These are phyloP conservation scores for Odontamblyopus lacepedii DNA, from an alignment of 2,797 vertebrate species.

Conservation along the genomic window DNA sequence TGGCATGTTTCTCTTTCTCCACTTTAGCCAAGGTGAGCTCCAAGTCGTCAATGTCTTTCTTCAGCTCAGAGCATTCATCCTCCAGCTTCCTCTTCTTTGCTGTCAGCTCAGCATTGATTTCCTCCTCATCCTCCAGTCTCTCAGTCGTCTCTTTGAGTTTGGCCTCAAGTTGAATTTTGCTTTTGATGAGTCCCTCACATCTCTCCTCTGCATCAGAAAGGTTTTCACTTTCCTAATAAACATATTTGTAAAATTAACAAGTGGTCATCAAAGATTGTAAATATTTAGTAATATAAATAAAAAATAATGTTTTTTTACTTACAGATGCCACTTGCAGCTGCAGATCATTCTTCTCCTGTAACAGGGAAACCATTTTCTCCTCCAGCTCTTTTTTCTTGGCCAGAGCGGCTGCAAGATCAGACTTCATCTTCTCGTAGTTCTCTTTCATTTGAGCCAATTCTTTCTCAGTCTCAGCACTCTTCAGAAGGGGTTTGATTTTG, in stretches of 20 bases:
- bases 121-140: slow-evolving; percentile 86
- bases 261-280: no score
- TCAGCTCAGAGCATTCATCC: slow-evolving; percentile 72
- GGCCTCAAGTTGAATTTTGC: slow-evolving; percentile 82
- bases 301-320: neutral
- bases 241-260: no score
- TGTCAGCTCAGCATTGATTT: slow-evolving; percentile 81
- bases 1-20: slow-evolving; percentile 69
- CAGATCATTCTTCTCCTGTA: neutral
- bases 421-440: neutral
- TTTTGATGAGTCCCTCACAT: slow-evolving; percentile 67
- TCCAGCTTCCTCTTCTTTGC: slow-evolving; percentile 77
- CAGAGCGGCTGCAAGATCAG: neutral
- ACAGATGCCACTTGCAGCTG: neutral
- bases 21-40: slow-evolving; percentile 63
- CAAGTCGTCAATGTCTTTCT: slow-evolving; percentile 56
- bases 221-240: neutral
- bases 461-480: neutral
- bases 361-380: slow-evolving; percentile 4
- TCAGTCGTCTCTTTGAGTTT: slow-evolving; percentile 85
- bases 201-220: slow-evolving; percentile 49
- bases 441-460: neutral
- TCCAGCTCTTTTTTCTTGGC: slow-evolving; percentile 1
- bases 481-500: neutral
- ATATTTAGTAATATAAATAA: neutral